These are phyloP conservation scores for Crocidura indochinensis DNA, from an alignment of 2,797 vertebrate genomes.

Conservation along the genomic window DNA sequence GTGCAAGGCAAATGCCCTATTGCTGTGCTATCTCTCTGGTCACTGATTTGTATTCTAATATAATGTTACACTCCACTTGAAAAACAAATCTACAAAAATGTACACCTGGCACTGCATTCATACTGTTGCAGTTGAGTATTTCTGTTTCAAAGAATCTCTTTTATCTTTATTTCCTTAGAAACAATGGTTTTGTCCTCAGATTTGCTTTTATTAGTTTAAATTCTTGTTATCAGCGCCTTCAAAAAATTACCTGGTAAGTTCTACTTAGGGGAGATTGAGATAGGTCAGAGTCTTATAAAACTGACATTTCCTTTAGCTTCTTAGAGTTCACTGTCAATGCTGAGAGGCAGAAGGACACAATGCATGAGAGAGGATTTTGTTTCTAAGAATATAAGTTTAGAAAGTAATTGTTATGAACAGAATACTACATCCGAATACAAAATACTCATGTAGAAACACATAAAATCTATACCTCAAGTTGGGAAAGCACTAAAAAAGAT, in stretches of 20 bases:
- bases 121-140: neutral
- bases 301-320: constrained; percentile 61
- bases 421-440: constrained; percentile 15
- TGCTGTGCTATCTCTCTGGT: too few species aligned
- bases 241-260: constrained; percentile 69
- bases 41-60: constrained; percentile 81
- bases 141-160: constrained; percentile 81
- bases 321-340: constrained; percentile 51
- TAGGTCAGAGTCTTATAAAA: constrained; percentile 77
- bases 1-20: too few species aligned
- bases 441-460: constrained; percentile 26
- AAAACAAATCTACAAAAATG: constrained; percentile 82
- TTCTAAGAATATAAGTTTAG: constrained; percentile 34
- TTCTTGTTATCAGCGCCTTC: constrained; percentile 79
- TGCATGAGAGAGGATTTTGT: neutral
- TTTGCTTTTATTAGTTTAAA: constrained; percentile 72
- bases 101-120: constrained; percentile 65
- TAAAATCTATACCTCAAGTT: neutral
- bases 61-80: constrained; percentile 80
- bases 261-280: constrained; percentile 71
- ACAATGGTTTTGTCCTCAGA: neutral
- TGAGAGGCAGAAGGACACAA: constrained; percentile 35
- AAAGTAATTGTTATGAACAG: neutral
- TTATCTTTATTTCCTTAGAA: neutral
- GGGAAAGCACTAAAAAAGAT: neutral